Evolutionary conservation across 2,888 invertebrate genomes (phyloP), one percentile per base, ranked within the genome.

Genomic region (Listrodromus nycthemerus): DNA sequence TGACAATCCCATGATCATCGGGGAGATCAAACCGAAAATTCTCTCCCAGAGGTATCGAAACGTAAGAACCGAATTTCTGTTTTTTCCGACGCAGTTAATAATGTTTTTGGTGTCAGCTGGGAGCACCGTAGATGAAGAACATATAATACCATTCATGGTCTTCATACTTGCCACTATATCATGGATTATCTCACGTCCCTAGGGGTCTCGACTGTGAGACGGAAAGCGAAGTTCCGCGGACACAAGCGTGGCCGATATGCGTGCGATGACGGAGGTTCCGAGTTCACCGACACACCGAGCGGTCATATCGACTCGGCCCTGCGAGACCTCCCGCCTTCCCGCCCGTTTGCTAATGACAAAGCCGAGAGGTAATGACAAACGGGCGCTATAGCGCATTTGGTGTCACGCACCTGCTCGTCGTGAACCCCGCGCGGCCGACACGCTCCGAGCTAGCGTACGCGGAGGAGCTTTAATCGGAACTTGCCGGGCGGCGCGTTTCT

Each of bases 321-420:
- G 45, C 67, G 50, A 50, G 58, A 55, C 33, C 13, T 21, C n/a
- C 69, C 37, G 48, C 50, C 24, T 48, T 70, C 33, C 21, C 48
- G 24, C 52, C 30, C 61, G 45, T 67, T 70, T 63, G 78, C 78
- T 79, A 82, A 82, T 82, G 82, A 82, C 78, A 82, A 79, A 74
- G 78, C 78, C 67, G 74, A 65, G 74, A 75, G 48, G 69, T 82
- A 82, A 82, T 82, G 82, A 79, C 78, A 79, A 70, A 69, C 45
- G 52, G 70, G 55, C 52, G 74, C 73, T 79, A 75, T 82, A 79
- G 55, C 82, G 74, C 77, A 82, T 78, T 82, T 55, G 69, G 63
- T 63, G 74, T 82, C 74, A 70, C 74, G 74, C 80, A 80, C 73
- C 73, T 80, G 80, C 73, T 66, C 55, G 55, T 10, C 55, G 55